Conservation (phyloP, 2,113 vertebrate genomes). For the Xiphias gladius region DNA sequence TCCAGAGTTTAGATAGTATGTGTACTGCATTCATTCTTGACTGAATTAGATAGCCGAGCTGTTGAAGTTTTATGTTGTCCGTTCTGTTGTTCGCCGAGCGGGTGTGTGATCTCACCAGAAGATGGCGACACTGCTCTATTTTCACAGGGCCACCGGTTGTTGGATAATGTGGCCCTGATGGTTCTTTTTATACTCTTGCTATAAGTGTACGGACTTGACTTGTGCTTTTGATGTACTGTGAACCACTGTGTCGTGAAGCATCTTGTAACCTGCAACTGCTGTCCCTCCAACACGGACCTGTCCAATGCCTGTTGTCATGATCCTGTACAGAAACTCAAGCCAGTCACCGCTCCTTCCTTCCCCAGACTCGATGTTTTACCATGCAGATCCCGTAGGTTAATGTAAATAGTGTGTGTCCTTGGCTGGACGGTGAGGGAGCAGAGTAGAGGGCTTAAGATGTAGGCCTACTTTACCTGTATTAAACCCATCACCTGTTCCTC, state of each 20-base stretch:
- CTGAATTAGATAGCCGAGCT: conserved; percentile 56
- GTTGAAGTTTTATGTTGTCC: conserved; percentile 54
- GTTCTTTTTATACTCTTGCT: conserved; percentile 71
- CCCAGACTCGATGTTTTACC: conserved; percentile 38
- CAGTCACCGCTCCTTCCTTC: background rate
- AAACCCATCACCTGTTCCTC: conserved; percentile 51
- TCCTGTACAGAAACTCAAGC: conserved; percentile 60
- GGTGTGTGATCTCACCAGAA: conserved; percentile 57
- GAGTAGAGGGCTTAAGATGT: background rate
- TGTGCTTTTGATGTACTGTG: conserved; percentile 70
- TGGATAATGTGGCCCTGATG: conserved; percentile 19
- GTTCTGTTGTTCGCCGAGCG: conserved; percentile 56
- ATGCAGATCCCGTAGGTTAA: conserved; percentile 40
- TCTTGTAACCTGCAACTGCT: conserved; percentile 65
- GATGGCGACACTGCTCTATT: conserved; percentile 67
- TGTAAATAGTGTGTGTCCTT: conserved; percentile 63
- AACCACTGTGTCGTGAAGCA: conserved; percentile 76
- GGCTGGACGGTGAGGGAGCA: conserved; percentile 4
- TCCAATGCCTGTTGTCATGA: conserved; percentile 55
- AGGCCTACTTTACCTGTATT: conserved; percentile 45
- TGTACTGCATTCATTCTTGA: conserved; percentile 62
- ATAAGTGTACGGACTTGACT: conserved; percentile 52
- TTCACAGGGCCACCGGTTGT: conserved; percentile 17
- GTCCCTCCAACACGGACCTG: conserved; percentile 21
- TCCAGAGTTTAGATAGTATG: conserved; percentile 56